Base-by-base conservation (phyloP, 2,888 invertebrate species). In the Drosophila ezoana region DNA sequence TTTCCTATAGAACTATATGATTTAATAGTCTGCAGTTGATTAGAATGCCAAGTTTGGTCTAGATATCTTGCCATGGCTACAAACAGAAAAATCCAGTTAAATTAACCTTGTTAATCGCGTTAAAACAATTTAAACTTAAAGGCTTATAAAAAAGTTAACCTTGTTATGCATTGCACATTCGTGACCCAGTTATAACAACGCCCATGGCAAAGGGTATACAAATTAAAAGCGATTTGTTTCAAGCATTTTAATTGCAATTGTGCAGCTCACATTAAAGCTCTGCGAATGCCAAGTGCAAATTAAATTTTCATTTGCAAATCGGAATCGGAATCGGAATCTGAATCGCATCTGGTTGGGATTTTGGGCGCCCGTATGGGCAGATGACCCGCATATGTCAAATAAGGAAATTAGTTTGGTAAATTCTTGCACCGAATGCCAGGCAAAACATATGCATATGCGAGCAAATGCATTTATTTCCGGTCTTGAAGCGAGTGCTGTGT, bases 201-300 rank as follows among this genome's bases (percentile, higher is more conserved):
- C 43, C 53, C 3, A 20, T 14, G 33, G 43, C 43, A 14, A 33
- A 54, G 54, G 54, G 54, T 35, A 53, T 49, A 59, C 41, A 61
- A 44, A 32, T 49, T 37, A 60, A 44, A 37, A 28, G 57, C 60
- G 57, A 32, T 52, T 56, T 54, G 65, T 47, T 43, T 59, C 59
- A 43, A 57, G 43, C 54, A 62, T 83, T 81, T 79, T 84, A 82
- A 82, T 85, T 82, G 80, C 77, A 62, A 66, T 71, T 78, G 76
- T 78, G 70, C 70, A 20, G 32, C 49, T 35, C 54, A 61, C 73
- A 83, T 79, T 86, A 74, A 79, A 80, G 72, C 70, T 44, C 44
- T 13, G 47, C 60, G 62, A 41, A 37, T 41, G 35, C 40, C 23
- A 18, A 48, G 10, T 47, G 56, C 14, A 53, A 76, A 76, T 69